Evolutionary conservation across 2,888 invertebrate species (phyloP).

Genomic region (Lasiommata megera): DNA sequence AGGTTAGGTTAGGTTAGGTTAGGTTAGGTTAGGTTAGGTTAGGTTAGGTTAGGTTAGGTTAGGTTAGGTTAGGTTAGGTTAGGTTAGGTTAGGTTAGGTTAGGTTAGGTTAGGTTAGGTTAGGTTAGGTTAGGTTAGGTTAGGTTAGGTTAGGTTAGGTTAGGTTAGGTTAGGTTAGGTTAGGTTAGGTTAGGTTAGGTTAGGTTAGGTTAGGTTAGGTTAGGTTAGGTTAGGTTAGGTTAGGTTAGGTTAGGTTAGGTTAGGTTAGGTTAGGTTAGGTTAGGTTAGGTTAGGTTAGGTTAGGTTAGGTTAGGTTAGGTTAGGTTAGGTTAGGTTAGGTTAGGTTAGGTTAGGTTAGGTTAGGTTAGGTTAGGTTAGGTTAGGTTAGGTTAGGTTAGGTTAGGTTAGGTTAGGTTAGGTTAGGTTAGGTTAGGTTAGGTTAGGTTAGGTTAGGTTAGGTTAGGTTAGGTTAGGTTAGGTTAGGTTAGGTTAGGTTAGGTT

Average conservation of each 20-base stretch:
- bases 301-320: not conserved
- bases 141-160: too few species aligned
- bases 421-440: too few species aligned
- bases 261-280: not conserved
- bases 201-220: not conserved
- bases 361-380: too few species aligned
- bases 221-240: not conserved
- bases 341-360: not conserved
- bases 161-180: too few species aligned
- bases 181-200: not conserved
- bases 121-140: not conserved
- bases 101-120: not conserved
- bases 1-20: conserved; percentile 10
- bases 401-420: too few species aligned
- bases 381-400: too few species aligned
- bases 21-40: conserved; percentile 3
- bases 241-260: not conserved
- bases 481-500: too few species aligned
- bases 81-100: not conserved
- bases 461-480: too few species aligned
- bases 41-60: not conserved
- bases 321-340: not conserved
- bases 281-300: too few species aligned
- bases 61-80: not conserved
- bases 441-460: too few species aligned